Evolutionary conservation across 2,888 invertebrate genomes (phyloP).

Genomic region (Melieria omissa): DNA sequence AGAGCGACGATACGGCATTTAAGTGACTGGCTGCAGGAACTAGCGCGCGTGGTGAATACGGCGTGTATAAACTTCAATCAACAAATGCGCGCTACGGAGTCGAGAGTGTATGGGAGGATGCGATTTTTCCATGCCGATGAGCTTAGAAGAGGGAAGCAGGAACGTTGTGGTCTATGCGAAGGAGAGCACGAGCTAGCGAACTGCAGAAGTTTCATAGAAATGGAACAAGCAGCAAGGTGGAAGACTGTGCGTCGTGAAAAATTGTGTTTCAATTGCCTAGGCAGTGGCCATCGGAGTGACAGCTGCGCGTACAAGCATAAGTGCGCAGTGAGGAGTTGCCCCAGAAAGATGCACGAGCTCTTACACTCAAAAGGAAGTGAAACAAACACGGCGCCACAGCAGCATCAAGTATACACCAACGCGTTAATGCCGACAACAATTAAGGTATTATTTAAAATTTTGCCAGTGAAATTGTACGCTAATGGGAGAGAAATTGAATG

Average conservation of each 20-base stretch:
- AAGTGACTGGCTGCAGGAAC: conserved; percentile 10
- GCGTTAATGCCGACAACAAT: neutral
- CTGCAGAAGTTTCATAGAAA: too few relatives aligned
- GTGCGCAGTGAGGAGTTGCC: neutral
- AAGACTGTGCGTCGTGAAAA: too few relatives aligned
- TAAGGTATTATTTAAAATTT: conserved; percentile 33
- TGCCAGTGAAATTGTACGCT: conserved; percentile 36
- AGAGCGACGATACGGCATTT: conserved; percentile 10
- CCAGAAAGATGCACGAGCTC: neutral
- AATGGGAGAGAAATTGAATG: conserved; percentile 19
- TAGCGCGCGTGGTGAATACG: conserved; percentile 26
- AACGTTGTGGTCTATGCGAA: neutral
- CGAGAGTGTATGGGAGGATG: neutral
- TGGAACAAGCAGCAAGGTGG: too few relatives aligned
- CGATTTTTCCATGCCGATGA: neutral
- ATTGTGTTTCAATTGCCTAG: conserved; percentile 33
- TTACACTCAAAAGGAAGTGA: neutral
- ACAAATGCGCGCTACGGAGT: conserved; percentile 7
- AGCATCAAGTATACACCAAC: neutral
- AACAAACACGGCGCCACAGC: neutral
- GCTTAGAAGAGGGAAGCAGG: neutral
- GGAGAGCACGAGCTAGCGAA: too few relatives aligned
- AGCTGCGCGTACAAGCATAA: conserved; percentile 19
- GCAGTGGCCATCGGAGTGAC: conserved; percentile 14
- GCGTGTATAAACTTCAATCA: conserved; percentile 13